Evolutionary conservation across 2,797 vertebrate genomes (phyloP).

Genomic region (Linurgus olivaceus): DNA sequence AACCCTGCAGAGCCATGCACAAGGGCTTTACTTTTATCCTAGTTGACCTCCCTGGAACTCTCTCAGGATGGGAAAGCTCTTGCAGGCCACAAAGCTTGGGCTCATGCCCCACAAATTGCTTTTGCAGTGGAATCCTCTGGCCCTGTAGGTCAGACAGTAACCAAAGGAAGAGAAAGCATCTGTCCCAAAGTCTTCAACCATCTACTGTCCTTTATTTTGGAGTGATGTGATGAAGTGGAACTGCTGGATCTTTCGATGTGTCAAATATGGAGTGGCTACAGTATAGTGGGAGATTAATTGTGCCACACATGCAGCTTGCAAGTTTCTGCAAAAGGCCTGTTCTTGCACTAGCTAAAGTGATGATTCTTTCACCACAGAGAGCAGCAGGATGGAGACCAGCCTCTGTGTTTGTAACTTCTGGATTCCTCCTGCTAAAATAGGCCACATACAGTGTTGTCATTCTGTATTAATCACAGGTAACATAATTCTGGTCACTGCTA

Average conservation of each 20-base stretch:
- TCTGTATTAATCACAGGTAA: constrained; percentile 58
- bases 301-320: fast-evolving
- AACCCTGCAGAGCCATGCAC: background rate
- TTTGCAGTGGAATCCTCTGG: background rate
- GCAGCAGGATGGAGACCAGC: background rate
- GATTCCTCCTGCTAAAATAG: background rate
- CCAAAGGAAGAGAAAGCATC: background rate
- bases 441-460: constrained; percentile 9
- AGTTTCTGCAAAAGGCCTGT: background rate
- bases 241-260: background rate
- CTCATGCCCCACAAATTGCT: background rate
- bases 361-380: background rate
- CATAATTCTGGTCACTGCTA: constrained; percentile 21
- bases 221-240: background rate
- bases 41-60: background rate
- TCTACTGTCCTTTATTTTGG: background rate
- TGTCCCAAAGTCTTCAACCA: background rate
- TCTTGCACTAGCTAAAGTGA: background rate
- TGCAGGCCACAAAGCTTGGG: background rate
- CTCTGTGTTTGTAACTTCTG: background rate
- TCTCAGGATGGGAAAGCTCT: background rate
- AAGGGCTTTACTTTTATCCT: background rate
- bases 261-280: background rate
- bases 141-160: background rate
- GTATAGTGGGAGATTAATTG: background rate